Conservation (phyloP, 1,140 invertebrate genomes). For the Bombus haemorrhoidalis region DNA sequence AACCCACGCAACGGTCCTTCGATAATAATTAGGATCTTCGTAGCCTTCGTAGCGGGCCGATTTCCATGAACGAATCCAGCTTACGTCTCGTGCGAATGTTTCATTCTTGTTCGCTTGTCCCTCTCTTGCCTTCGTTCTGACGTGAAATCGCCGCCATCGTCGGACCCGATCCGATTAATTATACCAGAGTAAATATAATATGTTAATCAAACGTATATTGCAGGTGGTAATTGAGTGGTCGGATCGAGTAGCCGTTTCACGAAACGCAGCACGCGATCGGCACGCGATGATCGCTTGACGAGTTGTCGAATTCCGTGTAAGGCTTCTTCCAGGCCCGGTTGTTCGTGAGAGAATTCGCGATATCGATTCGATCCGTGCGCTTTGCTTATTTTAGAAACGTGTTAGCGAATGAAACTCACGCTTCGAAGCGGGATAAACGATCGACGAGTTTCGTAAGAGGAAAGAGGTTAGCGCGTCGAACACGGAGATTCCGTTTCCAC, state of each 20-base stretch:
- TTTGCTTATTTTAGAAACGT: not conserved
- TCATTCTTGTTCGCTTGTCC: not conserved
- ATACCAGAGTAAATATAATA: slow-evolving; percentile 58
- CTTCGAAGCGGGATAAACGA: not conserved
- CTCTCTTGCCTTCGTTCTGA: not conserved
- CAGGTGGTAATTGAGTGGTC: slow-evolving; percentile 52
- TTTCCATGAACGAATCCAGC: slow-evolving; percentile 10
- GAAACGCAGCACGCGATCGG: slow-evolving; percentile 50
- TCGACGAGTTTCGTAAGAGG: not conserved
- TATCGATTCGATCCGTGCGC: not conserved
- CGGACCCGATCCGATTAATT: slow-evolving; percentile 41
- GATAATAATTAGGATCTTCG: slow-evolving; percentile 67
- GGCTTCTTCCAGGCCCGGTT: not conserved
- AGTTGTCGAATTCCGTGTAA: slow-evolving; percentile 32
- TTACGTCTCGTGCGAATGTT: not conserved
- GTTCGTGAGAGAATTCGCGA: slow-evolving; percentile 27
- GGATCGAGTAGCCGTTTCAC: slow-evolving; percentile 23
- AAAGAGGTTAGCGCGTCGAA: not conserved
- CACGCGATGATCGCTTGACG: slow-evolving; percentile 39
- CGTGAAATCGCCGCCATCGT: not conserved
- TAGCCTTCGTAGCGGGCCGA: slow-evolving; percentile 14
- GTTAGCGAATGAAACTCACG: not conserved
- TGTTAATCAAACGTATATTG: slow-evolving; percentile 57
- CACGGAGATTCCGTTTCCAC: not conserved
- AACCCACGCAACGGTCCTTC: slow-evolving; percentile 41